phyloP scores from a whole-genome alignment of 2,797 vertebrate species.

The Lerista edwardsae region DNA sequence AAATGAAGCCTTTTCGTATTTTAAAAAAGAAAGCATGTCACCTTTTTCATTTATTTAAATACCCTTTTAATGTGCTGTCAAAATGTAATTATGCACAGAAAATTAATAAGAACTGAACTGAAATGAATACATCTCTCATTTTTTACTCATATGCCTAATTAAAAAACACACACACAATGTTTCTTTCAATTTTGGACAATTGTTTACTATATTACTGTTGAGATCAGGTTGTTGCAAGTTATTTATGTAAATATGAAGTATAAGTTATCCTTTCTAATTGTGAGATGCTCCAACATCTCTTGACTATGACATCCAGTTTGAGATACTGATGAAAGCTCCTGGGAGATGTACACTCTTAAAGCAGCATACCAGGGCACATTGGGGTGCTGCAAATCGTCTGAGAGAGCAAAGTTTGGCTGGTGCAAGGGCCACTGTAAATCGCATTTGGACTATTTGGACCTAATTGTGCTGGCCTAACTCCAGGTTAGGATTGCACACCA shows the following conservation, averaged over 20 bases:
- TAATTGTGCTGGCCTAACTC: too few relatives aligned
- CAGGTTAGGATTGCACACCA: too few relatives aligned
- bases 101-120: conserved; percentile 25
- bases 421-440: too few relatives aligned
- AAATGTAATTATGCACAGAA: conserved; percentile 22
- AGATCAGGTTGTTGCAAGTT: background rate
- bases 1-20: background rate
- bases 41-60: conserved; percentile 16
- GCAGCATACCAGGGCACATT: too few relatives aligned
- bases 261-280: conserved; percentile 6
- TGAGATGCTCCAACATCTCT: background rate
- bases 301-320: background rate
- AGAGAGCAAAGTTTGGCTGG: too few relatives aligned
- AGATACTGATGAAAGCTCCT: background rate
- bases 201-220: background rate
- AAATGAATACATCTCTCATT: conserved; percentile 8
- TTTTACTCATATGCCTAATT: conserved; percentile 1
- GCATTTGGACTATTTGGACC: too few relatives aligned
- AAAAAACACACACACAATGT: background rate
- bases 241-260: background rate
- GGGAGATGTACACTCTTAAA: background rate
- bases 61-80: background rate
- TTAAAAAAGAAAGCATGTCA: background rate
- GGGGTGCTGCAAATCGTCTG: too few relatives aligned
- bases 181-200: background rate